A percentile compares a stretch with the other conserved stretches of the same genome.
Evolutionary conservation across 2,113 vertebrate species (phyloP).

Genomic region (Tauraco erythrolophus): DNA sequence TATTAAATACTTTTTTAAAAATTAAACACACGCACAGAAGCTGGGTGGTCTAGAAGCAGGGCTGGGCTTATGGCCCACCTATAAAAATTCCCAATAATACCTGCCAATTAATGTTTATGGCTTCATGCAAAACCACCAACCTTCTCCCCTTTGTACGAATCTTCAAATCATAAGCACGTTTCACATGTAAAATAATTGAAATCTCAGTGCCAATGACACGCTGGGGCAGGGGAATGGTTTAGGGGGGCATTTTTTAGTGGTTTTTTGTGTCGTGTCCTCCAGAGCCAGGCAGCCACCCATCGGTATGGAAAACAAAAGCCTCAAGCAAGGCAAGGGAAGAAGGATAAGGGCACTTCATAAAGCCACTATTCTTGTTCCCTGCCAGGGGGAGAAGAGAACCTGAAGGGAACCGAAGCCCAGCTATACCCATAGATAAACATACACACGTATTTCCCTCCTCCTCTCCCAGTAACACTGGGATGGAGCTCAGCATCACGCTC

Average conservation of each 20-base stretch:
- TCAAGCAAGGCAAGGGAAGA: background rate
- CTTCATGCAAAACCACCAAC: background rate
- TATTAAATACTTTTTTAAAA: background rate
- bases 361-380: background rate
- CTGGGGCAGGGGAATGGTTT: background rate
- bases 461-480: background rate
- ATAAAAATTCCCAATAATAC: background rate
- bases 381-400: background rate
- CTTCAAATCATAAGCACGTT: background rate
- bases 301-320: background rate
- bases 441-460: background rate
- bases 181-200: background rate
- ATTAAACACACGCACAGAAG: background rate
- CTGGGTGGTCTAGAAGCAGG: constrained; percentile 62
- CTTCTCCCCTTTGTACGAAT: background rate
- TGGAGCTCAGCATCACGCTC: background rate
- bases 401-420: background rate
- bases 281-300: background rate
- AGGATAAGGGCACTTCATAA: background rate
- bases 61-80: background rate
- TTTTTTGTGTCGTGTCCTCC: background rate
- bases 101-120: background rate
- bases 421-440: rapidly evolving
- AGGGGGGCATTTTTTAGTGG: background rate
- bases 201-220: background rate